Evolutionary conservation across 2,113 vertebrate species (phyloP).

Genomic region (Tychaedon coryphoeus): DNA sequence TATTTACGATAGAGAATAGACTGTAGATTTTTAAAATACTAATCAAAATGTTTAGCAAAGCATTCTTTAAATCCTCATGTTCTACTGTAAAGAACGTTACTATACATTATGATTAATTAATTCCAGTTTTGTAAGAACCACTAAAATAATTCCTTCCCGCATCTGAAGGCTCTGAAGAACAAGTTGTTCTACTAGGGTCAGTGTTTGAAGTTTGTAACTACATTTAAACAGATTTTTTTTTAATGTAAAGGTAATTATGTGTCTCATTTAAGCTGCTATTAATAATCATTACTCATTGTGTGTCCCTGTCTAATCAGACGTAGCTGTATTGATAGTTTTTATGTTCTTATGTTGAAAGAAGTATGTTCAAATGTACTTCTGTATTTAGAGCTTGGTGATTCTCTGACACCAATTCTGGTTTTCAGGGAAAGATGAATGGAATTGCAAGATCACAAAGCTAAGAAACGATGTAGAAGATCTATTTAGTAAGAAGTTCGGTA

Average conservation of each 20-base stretch:
- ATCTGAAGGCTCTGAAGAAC: background rate
- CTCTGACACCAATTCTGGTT: background rate
- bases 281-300: background rate
- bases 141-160: background rate
- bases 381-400: background rate
- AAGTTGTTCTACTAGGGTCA: background rate
- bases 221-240: background rate
- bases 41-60: background rate
- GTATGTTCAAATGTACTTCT: background rate
- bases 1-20: background rate
- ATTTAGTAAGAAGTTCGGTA: conserved; percentile 81
- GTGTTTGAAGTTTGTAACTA: background rate
- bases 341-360: background rate
- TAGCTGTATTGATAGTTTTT: background rate
- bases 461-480: conserved; percentile 81
- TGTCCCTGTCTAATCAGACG: background rate
- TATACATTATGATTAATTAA: background rate
- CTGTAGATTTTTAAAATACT: background rate
- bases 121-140: background rate
- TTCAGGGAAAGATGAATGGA: conserved; percentile 81
- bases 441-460: conserved; percentile 79
- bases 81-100: background rate
- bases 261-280: background rate
- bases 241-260: too few relatives aligned
- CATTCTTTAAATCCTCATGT: background rate